Evolutionary conservation across 2,113 vertebrate genomes (phyloP), one percentile per base, ranked within the genome.

Genomic region (Amphilophus citrinellus): DNA sequence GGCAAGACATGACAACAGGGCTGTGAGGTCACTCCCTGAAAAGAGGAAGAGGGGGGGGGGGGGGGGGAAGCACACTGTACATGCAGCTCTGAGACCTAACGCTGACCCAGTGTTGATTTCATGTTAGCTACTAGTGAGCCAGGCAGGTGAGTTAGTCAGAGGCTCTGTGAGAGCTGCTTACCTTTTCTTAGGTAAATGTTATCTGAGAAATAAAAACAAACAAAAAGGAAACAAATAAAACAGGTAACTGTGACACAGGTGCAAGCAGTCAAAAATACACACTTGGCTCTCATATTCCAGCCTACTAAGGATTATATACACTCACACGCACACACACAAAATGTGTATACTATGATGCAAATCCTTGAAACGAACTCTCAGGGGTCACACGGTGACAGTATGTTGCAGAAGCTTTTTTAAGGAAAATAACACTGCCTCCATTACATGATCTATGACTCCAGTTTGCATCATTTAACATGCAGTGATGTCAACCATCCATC

Each of bases 161-260:
- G 79, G 82, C 68, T 39, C 83, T 77, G 79, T 79, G 68, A 84
- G 87, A 85, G 84, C 88, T 3, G 94, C 96, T 96, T 96, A 96
- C 96, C 96, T 96, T 94, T 94, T 95, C 96, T 96, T 83, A 96
- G 94, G 95, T 96, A 96, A 96, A 95, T 50, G 95, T 96, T 96
- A 94, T 96, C 95, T 96, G 94, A 96, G 95, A 95, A 90, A 96
- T 87, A 94, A 92, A 95, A 82, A 93, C 61, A 92, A 80, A 84
- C 61, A 83, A 84, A 89, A 76, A 85, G 60, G 78, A 62, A 92
- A 94, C 87, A 85, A 94, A 94, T 92, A 92, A 93, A 91, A 93
- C 85, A 92, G 91, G 90, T 88, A 91, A 95, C 92, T 89, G 92
- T 90, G 60, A 91, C 77, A 94, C 80, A 87, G 84, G 66, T 89